Base-by-base conservation (phyloP, 2,113 vertebrate species). In the Sylvia atricapilla region DNA sequence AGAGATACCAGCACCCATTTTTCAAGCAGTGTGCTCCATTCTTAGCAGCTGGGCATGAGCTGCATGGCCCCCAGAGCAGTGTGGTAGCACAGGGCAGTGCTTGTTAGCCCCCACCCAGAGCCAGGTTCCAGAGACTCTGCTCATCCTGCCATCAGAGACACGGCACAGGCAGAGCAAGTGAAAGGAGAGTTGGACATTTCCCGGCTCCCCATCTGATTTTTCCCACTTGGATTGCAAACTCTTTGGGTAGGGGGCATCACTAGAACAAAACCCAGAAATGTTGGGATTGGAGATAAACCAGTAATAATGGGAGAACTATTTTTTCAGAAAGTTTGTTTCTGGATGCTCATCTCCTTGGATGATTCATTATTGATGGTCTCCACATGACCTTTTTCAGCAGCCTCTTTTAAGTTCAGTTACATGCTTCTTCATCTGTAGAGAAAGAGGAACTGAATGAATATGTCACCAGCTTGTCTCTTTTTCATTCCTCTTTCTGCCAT, bases 361-460 rank as follows among this genome's bases (percentile, higher is more conserved):
- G 52, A 68, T 82, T 82, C 73, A 68, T 82, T 87, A 67, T 60
- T 88, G 63, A 70, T 44, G 11, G 37, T 55, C 46, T 79, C 76
- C 63, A 70, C 9, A 1, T 30, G 49, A 64, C 59, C 56, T 87
- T 81, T 79, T 60, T 52, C 58, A 82, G 33, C 53, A 69, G 28
- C 41, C 31, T 35, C 66, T 91, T 77, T 64, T 49, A 89, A 89
- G 35, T 83, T 84, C 77, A 68, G 49, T 78, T 93, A 72, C 62
- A 47, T 21, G 12, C 35, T 69, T 90, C 49, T 85, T 92, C 77
- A 93, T 94, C 62, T 56, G 70, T 73, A 91, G 49, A 82, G 53
- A 78, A 94, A 94, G 87, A 89, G 49, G 53, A 92, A 60, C 62
- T 97, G 94, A 95, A 95, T 89, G 91, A 95, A 89, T 21, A 7